Percentiles rank a stretch among this genome's conserved stretches.
phyloP scores from a whole-genome alignment of 2,797 vertebrate genomes.

The Lithobates pipiens region DNA sequence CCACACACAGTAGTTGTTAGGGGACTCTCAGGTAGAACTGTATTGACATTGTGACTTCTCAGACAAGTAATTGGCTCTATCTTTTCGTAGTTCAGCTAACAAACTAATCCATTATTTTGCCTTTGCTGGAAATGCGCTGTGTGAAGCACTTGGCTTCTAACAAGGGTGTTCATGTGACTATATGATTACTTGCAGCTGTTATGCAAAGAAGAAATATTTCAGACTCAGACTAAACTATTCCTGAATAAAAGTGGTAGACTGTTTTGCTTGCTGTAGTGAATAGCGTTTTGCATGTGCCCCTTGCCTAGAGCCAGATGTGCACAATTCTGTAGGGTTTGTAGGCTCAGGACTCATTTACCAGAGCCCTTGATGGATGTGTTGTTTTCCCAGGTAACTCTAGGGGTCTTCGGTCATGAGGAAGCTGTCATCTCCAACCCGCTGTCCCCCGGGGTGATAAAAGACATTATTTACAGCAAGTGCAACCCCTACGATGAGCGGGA shows the following conservation, averaged over 20 bases:
- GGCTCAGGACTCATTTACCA: not conserved
- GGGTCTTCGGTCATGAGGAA: conserved; percentile 94
- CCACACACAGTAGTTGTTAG: not conserved
- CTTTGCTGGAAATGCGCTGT: not conserved
- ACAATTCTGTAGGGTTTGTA: not conserved
- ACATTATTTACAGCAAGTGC: conserved; percentile 93
- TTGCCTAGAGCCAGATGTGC: not conserved
- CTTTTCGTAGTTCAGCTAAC: conserved; percentile 16
- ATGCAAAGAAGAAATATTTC: not conserved
- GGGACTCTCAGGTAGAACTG: not conserved
- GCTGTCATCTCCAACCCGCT: conserved; percentile 97
- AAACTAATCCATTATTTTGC: conserved; percentile 1
- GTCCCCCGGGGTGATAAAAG: conserved; percentile 93
- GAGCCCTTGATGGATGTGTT: not conserved
- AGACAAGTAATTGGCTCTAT: not conserved
- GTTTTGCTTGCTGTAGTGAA: not conserved
- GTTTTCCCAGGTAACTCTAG: conserved; percentile 89
- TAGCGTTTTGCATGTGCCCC: not conserved
- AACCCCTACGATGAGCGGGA: conserved; percentile 85
- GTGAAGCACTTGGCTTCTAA: not conserved
- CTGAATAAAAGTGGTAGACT: not conserved
- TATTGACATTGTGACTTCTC: conserved; percentile 13
- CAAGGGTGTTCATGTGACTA: not conserved
- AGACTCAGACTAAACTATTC: not conserved
- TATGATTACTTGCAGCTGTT: not conserved